Evolutionary conservation across 2,888 invertebrate species (phyloP), one percentile per base, ranked within the genome.

Genomic region (Polydrusus pterygomalis): DNA sequence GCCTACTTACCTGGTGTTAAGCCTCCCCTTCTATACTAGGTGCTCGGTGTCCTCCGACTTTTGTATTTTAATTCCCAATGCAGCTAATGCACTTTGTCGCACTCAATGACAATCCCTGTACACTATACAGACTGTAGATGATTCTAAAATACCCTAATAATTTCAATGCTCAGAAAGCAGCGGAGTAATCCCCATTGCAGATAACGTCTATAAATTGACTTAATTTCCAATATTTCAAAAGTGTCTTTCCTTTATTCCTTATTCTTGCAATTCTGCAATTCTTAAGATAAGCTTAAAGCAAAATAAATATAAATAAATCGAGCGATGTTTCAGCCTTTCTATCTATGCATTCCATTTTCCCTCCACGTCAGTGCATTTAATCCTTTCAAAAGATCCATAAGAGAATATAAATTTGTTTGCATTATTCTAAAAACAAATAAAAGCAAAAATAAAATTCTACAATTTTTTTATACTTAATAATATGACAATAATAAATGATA

Each of bases 171-270:
- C 47, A 65, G 65, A 75, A 64, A 25, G 54, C 34, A 62, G 25
- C 67, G 49, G 70, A 74, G 67, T 74, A 77, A 77, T 74, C 67
- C 74, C 70, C 77, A 74, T 51, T 77, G 74, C 77, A 74, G 77
- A 77, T 70, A 70, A 49, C 47, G 67, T 74, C 78, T 64, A 75
- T 78, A 76, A 78, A 78, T 78, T 60, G 78, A 78, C 74, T 78
- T 78, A 78, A 78, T 77, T 78, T 78, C 74, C 78, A 77, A 78
- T 78, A 78, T 77, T 77, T 78, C 78, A 78, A 78, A 78, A 76
- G 71, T 70, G 73, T 71, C 76, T 74, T 70, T 58, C 17, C 70
- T 73, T 64, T 73, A 75, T 77, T 74, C 64, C 58, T 63, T 68
- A 67, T 73, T 73, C 70, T 65, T 73, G 67, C 73, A 30, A 70